phyloP scores from a whole-genome alignment of 92 coral and sea anemone species.

The Diadumene lineata region DNA sequence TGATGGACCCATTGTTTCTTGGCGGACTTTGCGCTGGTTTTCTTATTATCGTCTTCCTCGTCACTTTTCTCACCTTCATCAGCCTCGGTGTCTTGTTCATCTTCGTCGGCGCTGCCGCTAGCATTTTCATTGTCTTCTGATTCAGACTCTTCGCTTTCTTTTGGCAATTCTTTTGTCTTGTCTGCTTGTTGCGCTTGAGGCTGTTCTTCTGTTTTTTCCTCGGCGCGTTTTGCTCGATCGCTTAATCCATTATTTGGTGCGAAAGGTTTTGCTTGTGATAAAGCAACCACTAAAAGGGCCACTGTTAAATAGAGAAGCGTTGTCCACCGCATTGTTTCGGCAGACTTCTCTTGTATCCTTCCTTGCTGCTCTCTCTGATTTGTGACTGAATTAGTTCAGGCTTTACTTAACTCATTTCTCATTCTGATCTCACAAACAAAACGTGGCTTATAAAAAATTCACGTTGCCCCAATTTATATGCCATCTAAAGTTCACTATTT shows the following conservation, averaged over 20 bases:
- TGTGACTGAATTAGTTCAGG: conserved; percentile 6
- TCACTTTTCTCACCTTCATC: conserved; percentile 43
- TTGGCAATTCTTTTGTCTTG: conserved; percentile 36
- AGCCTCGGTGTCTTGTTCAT: conserved; percentile 26
- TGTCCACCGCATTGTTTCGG: conserved; percentile 76
- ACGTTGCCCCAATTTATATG: conserved; percentile 2
- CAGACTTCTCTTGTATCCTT: conserved; percentile 32
- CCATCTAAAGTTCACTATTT: not conserved
- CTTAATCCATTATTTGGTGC: conserved; percentile 55
- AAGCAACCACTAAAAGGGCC: conserved; percentile 36
- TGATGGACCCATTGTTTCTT: conserved; percentile 56
- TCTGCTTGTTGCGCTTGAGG: conserved; percentile 36
- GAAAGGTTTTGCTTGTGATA: conserved; percentile 65
- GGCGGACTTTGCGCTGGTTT: conserved; percentile 23
- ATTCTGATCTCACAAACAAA: conserved; percentile 79
- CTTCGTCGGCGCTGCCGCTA: conserved; percentile 23
- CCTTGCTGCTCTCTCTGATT: conserved; percentile 20
- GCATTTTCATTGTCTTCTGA: conserved; percentile 6
- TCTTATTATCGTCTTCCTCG: conserved; percentile 27
- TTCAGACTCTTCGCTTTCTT: conserved; percentile 39
- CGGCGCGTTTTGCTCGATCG: conserved; percentile 47
- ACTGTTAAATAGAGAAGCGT: conserved; percentile 45
- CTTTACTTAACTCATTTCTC: conserved; percentile 73
- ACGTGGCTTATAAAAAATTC: conserved; percentile 89
- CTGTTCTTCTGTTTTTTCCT: conserved; percentile 47